Base-by-base conservation (phyloP, 2,797 vertebrate species). In the Rhynchotus rufescens region DNA sequence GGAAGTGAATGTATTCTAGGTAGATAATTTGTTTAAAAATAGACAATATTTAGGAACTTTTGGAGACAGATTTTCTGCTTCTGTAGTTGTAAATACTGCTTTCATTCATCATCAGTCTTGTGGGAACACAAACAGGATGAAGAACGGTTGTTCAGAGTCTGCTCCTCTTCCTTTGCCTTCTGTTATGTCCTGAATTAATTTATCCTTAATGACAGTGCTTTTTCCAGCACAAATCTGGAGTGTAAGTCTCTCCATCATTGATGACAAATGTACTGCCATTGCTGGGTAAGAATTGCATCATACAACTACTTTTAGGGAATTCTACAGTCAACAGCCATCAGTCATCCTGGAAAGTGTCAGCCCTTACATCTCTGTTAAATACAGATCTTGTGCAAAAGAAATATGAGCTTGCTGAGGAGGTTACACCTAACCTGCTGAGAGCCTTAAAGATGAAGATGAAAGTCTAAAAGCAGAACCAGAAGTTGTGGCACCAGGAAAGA, bases 231-330 rank as follows among this genome's bases (percentile, higher is more conserved):
- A 76, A 79, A 93, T 66, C 64, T 79, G 85, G 64, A 91, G 6
- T 56, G 14, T 9, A 54, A 23, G 26, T 74, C 57, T 84, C 65
- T 65, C 71, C 32, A n/a, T 88, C 60, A 42, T 42, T 92, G 71
- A 22, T 81, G 67, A 74, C 76, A 84, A 89, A 82, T 74, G 47
- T 30, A 36, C 32, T 88, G 61, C 72, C 15, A 21, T 88, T 84
- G 57, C 44, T 69, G 64, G 87, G 54, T 38, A 60, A 57, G 67
- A 93, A 84, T 88, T 93, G 67, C 74, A 86, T 81, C 87, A 79
- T 54, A 66, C 19, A 76, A 44, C 59, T 79, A n/a, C 67, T 93
- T 90, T 68, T 71, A 95, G 56, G 80, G 82, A 95, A 89, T 89
- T 89, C 67, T 56, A 1, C 32, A 71, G 71, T 73, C 51, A 78